phyloP scores from a whole-genome alignment of 2,113 vertebrate genomes.

The Scytalopus superciliaris region DNA sequence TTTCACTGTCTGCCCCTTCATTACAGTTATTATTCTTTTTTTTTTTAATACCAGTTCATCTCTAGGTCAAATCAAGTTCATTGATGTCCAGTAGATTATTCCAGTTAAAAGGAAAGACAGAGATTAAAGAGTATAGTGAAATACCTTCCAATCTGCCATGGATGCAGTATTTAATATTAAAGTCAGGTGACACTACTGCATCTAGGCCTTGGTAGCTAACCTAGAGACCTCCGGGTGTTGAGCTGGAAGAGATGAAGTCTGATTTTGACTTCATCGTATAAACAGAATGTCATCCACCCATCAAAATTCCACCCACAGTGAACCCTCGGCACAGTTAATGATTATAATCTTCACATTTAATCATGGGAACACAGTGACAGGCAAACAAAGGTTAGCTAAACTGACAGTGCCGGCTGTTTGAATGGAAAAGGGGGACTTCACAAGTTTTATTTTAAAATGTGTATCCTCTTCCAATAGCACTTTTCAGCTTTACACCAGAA shows the following conservation, averaged over 20 bases:
- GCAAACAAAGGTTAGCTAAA: conserved; percentile 80
- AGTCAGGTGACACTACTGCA: conserved; percentile 73
- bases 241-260: conserved; percentile 84
- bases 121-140: conserved; percentile 57
- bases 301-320: conserved; percentile 75
- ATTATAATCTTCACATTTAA: conserved; percentile 85
- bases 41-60: conserved; percentile 58
- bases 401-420: conserved; percentile 71
- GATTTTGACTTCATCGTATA: conserved; percentile 74
- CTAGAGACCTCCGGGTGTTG: conserved; percentile 83
- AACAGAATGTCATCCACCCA: conserved; percentile 79
- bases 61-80: conserved; percentile 81
- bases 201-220: conserved; percentile 73
- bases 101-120: conserved; percentile 61
- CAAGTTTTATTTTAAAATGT: conserved; percentile 68
- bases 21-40: neutral
- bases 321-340: conserved; percentile 74
- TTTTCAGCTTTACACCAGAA: conserved; percentile 22
- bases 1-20: neutral
- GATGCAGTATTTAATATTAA: conserved; percentile 50
- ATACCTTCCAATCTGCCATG: conserved; percentile 51
- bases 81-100: conserved; percentile 76
- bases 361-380: conserved; percentile 77
- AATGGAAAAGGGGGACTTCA: conserved; percentile 23
- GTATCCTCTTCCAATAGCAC: neutral